Conservation (phyloP, 1,140 invertebrate species). For the Bicyclus anynana region DNA sequence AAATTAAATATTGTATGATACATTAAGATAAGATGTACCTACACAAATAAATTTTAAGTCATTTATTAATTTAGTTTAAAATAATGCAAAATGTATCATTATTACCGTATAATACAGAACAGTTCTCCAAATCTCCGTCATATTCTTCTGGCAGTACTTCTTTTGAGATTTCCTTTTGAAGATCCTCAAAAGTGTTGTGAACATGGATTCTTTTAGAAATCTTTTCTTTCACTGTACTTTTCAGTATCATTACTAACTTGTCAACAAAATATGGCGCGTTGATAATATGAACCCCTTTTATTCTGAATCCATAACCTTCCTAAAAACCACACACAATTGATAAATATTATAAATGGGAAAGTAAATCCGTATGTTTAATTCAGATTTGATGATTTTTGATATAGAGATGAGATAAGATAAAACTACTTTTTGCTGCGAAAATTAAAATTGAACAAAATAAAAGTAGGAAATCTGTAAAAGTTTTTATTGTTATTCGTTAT, state of each 20-base stretch:
- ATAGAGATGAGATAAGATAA: background rate
- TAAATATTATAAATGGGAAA: too few relatives aligned
- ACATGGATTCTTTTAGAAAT: conserved; percentile 68
- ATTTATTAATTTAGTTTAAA: background rate
- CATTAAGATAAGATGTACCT: too few relatives aligned
- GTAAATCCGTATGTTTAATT: background rate
- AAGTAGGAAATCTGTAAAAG: too few relatives aligned
- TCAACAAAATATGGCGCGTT: conserved; percentile 28
- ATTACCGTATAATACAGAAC: conserved; percentile 46
- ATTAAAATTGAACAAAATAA: too few relatives aligned
- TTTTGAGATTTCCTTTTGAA: conserved; percentile 72
- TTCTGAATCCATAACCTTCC: conserved; percentile 34
- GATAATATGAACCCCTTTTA: conserved; percentile 32
- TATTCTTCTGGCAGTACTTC: conserved; percentile 38
- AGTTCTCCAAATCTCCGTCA: conserved; percentile 11
- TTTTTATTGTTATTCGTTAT: too few relatives aligned
- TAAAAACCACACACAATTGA: too few relatives aligned
- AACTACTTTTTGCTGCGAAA: too few relatives aligned
- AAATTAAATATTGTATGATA: too few relatives aligned
- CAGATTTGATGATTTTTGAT: background rate
- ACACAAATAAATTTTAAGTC: background rate
- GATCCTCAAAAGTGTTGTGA: conserved; percentile 62
- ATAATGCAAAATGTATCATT: too few relatives aligned
- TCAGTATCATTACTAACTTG: conserved; percentile 55
- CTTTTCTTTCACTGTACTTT: conserved; percentile 71